These are phyloP conservation scores for Pseudochirops cupreus DNA, from an alignment of 2,797 vertebrate species.

Conservation along the genomic window DNA sequence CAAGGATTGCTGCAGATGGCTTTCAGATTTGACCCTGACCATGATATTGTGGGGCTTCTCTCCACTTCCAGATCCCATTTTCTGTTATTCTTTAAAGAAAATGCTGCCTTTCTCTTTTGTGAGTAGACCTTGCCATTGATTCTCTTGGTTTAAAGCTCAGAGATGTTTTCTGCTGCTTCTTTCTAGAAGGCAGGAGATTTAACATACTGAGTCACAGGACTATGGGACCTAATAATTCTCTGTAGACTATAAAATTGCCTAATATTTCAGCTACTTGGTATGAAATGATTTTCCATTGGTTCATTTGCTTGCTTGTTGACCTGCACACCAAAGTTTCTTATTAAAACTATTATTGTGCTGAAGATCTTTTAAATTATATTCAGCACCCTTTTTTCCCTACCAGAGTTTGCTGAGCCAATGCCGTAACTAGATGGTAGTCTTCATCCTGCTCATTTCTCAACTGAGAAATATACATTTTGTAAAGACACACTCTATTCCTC, in stretches of 20 bases:
- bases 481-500: neutral
- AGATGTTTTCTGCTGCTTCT: too few relatives aligned
- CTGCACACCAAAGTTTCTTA: neutral
- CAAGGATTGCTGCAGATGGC: neutral
- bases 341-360: neutral
- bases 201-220: neutral
- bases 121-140: too few relatives aligned
- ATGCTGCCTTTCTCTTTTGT: too few relatives aligned
- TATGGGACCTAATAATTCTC: neutral
- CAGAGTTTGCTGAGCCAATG: neutral
- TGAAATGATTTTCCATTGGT: neutral
- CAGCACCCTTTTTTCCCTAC: neutral
- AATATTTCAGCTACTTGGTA: neutral
- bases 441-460: neutral
- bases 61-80: too few relatives aligned
- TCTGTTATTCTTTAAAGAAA: too few relatives aligned
- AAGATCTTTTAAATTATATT: neutral
- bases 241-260: neutral
- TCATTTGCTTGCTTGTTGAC: neutral
- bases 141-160: too few relatives aligned
- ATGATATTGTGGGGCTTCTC: too few relatives aligned
- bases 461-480: neutral
- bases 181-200: neutral
- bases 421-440: neutral
- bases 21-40: too few relatives aligned